Evolutionary conservation across 2,888 invertebrate genomes (phyloP), one percentile per base, ranked within the genome.

Genomic region (Eristalis intricaria): DNA sequence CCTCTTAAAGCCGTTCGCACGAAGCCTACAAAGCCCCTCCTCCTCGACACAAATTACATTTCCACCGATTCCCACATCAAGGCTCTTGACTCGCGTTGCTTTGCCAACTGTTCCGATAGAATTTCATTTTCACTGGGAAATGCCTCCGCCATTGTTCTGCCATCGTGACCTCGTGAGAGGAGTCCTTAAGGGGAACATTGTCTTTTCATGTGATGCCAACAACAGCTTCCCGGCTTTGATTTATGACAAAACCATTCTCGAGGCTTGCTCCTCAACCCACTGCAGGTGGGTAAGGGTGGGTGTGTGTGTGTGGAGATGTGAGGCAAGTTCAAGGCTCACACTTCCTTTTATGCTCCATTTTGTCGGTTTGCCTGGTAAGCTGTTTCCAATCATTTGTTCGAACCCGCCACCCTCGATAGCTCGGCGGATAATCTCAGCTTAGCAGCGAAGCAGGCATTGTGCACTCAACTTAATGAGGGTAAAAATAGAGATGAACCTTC

Each of bases 401-500:
- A 19, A 19, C 1, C 7, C 8, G 5, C 50, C 43, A n/a, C 19
- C 43, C 43, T 50, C n/a, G 29, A 29, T 0, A 29, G 15, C 43
- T 19, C 50, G 50, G 10, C 32, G 8, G 50, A 50, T 50, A 50
- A 50, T 50, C 50, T 26, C 40, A 23, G 23, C 43, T 66, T 43
- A 40, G 43, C 65, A 66, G 26, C 23, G 7, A 40, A 15, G 32
- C 32, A 40, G 15, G 23, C 64, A 38, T 64, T 64, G 64, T 64
- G 38, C 38, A 38, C 61, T 65, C 38, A 23, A 43, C 43, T 43
- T 66, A 66, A 66, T 66, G 65, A 66, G 65, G 65, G 40, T 40
- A 66, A 66, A 66, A 66, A 66, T 66, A 66, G 65, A 66, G 43
- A 7, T 66, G 43, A 66, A 66, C 40, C 65, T 26, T 65, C 23